Evolutionary conservation across 2,113 vertebrate species (phyloP).

Genomic region (Seriola quinqueradiata): DNA sequence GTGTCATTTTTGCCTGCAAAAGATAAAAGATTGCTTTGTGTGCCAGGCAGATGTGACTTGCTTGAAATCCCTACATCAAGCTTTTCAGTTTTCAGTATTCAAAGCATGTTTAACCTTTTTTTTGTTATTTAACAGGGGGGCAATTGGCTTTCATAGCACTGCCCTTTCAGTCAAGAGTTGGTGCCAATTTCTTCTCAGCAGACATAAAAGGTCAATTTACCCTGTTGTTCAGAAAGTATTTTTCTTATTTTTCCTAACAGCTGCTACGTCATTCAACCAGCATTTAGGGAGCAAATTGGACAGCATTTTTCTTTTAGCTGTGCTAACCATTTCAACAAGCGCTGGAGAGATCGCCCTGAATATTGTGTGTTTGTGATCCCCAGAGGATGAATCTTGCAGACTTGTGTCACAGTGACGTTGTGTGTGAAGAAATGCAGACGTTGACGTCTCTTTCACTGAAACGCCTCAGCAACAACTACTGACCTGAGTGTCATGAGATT

Average conservation of each 20-base stretch:
- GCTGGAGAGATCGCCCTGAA: not conserved
- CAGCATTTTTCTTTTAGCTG: not conserved
- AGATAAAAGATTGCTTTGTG: constrained; percentile 6
- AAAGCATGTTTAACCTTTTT: constrained; percentile 65
- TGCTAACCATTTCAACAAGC: too few species aligned
- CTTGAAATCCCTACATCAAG: constrained; percentile 10
- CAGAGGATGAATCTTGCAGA: too few species aligned
- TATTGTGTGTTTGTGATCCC: too few species aligned
- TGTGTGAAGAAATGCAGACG: too few species aligned
- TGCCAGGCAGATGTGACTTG: constrained; percentile 9
- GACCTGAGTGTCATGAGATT: too few species aligned
- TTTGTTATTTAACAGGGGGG: constrained; percentile 45
- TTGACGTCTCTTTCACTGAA: too few species aligned
- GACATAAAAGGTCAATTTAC: constrained; percentile 73
- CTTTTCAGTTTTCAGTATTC: constrained; percentile 57
- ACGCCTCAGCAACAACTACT: too few species aligned
- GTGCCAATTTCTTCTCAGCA: constrained; percentile 66
- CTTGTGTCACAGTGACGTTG: too few species aligned
- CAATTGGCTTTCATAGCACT: constrained; percentile 68
- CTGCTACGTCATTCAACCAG: constrained; percentile 26
- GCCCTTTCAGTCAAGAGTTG: constrained; percentile 70
- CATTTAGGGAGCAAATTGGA: constrained; percentile 39
- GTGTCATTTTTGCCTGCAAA: not conserved
- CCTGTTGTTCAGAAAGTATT: constrained; percentile 52
- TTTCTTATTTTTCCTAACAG: constrained; percentile 50